Evolutionary conservation across 2,888 invertebrate species (phyloP).

Genomic region (Phaonia tiefii): DNA sequence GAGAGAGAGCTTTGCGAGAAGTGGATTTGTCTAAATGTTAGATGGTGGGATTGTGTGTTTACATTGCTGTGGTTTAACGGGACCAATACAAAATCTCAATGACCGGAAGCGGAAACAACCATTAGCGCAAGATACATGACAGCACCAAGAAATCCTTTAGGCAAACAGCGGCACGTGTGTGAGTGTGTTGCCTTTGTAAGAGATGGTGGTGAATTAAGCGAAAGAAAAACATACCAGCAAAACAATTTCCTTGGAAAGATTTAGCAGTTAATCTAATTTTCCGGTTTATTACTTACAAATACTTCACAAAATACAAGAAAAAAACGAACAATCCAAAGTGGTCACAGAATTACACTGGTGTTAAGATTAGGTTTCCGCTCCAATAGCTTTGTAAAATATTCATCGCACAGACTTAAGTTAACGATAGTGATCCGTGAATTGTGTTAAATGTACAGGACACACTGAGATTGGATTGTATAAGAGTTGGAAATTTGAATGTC

Average conservation of each 20-base stretch:
- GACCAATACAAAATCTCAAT: conserved; percentile 69
- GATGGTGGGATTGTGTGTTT: conserved; percentile 15
- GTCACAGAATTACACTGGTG: neutral
- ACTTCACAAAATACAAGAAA: too few relatives aligned
- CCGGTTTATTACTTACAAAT: conserved; percentile 64
- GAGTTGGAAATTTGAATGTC: too few relatives aligned
- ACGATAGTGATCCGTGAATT: too few relatives aligned
- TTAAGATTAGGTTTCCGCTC: conserved; percentile 26
- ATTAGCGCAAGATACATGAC: conserved; percentile 47
- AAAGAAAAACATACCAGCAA: conserved; percentile 20
- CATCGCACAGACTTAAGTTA: neutral
- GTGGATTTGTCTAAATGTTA: conserved; percentile 16
- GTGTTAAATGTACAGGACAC: too few relatives aligned
- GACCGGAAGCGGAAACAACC: conserved; percentile 75
- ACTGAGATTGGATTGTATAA: too few relatives aligned
- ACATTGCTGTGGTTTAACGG: conserved; percentile 50
- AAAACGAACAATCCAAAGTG: conserved; percentile 14
- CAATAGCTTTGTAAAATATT: conserved; percentile 6
- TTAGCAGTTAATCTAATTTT: conserved; percentile 62
- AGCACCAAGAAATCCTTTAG: conserved; percentile 41
- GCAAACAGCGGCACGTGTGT: conserved; percentile 60
- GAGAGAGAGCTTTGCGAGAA: conserved; percentile 35
- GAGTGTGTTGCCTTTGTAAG: too few relatives aligned
- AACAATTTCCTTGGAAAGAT: conserved; percentile 53
- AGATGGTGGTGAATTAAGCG: too few relatives aligned